Conservation (phyloP, 2,797 vertebrate species). For the Lepidocolaptes lacrymiger region DNA sequence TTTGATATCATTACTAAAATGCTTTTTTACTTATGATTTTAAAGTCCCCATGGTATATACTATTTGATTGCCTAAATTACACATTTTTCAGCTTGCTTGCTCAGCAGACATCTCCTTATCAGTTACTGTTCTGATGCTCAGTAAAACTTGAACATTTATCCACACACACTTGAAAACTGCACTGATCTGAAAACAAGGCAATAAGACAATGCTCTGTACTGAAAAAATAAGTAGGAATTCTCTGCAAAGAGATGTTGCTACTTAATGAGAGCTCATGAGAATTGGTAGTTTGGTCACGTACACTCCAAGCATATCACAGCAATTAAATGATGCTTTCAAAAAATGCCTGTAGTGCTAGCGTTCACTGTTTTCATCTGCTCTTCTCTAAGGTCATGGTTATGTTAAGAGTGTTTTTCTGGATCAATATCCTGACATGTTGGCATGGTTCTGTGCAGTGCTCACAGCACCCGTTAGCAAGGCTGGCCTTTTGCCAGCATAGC, state of each 20-base stretch:
- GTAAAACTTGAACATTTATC: neutral
- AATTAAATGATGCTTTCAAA: neutral
- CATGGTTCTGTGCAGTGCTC: neutral
- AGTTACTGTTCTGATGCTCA: neutral
- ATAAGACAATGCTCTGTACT: neutral
- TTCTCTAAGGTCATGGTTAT: neutral
- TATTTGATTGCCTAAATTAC: neutral
- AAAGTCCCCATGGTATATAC: neutral
- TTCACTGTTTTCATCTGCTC: neutral
- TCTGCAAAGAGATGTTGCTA: rapidly evolving
- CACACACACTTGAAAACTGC: neutral
- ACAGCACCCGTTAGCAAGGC: neutral
- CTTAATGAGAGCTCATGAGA: neutral
- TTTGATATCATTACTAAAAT: neutral
- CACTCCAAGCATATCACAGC: neutral
- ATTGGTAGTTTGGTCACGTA: neutral
- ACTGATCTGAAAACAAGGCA: neutral
- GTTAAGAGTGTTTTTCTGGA: neutral
- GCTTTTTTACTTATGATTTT: neutral
- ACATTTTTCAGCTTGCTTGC: neutral
- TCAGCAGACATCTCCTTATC: neutral
- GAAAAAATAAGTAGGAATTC: neutral
- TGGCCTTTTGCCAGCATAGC: neutral
- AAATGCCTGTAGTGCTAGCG: neutral
- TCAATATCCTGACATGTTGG: neutral